phyloP scores from a whole-genome alignment of 2,797 vertebrate species.

The Momotus momota region DNA sequence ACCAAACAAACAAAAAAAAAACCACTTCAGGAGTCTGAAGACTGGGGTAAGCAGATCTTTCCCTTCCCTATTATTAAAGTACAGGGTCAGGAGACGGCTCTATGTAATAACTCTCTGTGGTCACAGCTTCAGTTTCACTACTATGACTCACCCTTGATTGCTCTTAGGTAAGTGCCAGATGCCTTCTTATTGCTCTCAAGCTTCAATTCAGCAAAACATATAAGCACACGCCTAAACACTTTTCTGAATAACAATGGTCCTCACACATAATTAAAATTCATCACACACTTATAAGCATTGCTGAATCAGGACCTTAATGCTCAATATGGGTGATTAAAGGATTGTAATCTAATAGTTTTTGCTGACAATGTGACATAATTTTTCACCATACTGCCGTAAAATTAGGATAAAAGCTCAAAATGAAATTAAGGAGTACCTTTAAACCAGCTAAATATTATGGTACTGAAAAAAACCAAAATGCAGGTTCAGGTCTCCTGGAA shows the following conservation, averaged over 20 bases:
- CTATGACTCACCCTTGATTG: conserved; percentile 34
- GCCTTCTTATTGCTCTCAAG: conserved; percentile 33
- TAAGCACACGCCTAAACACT: conserved; percentile 2
- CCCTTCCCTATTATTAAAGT: conserved; percentile 5
- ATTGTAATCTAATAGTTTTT: conserved; percentile 20
- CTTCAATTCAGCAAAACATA: conserved; percentile 39
- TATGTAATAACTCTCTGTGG: conserved; percentile 1
- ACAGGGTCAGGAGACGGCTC: neutral
- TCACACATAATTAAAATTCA: conserved; percentile 44
- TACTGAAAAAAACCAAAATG: neutral
- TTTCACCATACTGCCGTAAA: conserved; percentile 14
- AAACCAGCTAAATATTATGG: conserved; percentile 23
- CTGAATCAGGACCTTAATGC: conserved; percentile 42
- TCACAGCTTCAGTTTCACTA: conserved; percentile 28
- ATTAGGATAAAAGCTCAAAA: neutral
- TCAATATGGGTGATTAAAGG: conserved; percentile 29
- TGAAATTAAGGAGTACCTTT: conserved; percentile 37
- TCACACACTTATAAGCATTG: neutral
- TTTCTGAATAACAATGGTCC: conserved; percentile 38
- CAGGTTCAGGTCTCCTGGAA: conserved; percentile 16
- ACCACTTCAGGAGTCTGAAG: neutral
- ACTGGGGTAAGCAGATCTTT: neutral
- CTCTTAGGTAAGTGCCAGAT: conserved; percentile 64
- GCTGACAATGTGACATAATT: neutral
- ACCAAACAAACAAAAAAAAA: neutral